These are phyloP conservation scores for Oreochromis mossambicus DNA, from an alignment of 2,797 vertebrate species.

Conservation along the genomic window DNA sequence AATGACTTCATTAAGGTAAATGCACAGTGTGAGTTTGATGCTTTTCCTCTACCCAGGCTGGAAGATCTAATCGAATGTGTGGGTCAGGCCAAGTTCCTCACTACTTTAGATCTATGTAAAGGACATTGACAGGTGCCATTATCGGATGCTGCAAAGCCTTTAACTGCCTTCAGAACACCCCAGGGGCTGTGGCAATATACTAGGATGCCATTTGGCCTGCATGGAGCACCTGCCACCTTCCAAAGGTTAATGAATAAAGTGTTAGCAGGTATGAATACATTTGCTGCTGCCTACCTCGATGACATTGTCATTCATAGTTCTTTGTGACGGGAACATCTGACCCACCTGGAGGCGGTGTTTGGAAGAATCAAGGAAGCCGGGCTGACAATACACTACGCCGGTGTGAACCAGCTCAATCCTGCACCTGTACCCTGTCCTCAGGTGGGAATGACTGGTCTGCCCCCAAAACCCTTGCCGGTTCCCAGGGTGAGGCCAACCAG, in stretches of 20 bases:
- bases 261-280: too few relatives aligned
- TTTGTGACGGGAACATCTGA: too few relatives aligned
- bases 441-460: background rate
- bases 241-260: too few relatives aligned
- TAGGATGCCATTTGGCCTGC: too few relatives aligned
- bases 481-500: background rate
- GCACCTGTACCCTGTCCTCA: background rate
- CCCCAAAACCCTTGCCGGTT: fast-evolving
- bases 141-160: background rate
- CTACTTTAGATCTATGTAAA: background rate
- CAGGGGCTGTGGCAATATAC: background rate
- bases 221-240: too few relatives aligned
- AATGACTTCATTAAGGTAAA: background rate
- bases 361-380: too few relatives aligned
- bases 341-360: background rate
- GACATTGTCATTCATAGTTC: too few relatives aligned
- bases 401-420: background rate
- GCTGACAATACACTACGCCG: too few relatives aligned
- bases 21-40: background rate
- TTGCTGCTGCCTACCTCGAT: too few relatives aligned
- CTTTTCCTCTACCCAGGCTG: background rate
- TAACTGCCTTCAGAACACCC: background rate
- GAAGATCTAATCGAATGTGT: background rate
- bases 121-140: background rate
- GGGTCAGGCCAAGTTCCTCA: background rate